phyloP scores from a whole-genome alignment of 2,888 invertebrate genomes.

The Leptinotarsa haldemani region DNA sequence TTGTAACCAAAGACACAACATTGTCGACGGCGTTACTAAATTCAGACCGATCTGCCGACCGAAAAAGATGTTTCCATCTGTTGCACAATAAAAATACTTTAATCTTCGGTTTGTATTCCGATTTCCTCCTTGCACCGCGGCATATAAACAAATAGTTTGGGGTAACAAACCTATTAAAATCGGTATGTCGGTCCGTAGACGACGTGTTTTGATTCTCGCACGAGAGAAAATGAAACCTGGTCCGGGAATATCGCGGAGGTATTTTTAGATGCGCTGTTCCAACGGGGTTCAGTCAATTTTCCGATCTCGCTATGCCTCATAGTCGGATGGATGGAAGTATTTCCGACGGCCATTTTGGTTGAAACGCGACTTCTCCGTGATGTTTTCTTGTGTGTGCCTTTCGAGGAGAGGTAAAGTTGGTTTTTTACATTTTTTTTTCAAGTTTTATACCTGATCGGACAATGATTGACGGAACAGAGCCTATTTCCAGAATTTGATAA shows the following conservation, averaged over 20 bases:
- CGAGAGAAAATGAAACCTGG: slow-evolving; percentile 21
- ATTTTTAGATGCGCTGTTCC: slow-evolving; percentile 31
- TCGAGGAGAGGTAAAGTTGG: slow-evolving; percentile 26
- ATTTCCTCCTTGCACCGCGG: not conserved
- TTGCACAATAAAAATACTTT: slow-evolving; percentile 22
- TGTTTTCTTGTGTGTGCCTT: slow-evolving; percentile 33
- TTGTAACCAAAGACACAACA: slow-evolving; percentile 8
- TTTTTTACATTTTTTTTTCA: not conserved
- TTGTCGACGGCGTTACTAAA: not conserved
- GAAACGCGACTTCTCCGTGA: slow-evolving; percentile 14
- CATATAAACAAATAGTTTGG: slow-evolving; percentile 21
- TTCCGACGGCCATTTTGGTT: slow-evolving; percentile 15
- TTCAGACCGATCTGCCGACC: slow-evolving; percentile 12
- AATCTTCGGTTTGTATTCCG: slow-evolving; percentile 1
- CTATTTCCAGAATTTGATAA: too few relatives aligned
- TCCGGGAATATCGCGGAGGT: slow-evolving; percentile 30
- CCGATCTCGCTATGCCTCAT: slow-evolving; percentile 23
- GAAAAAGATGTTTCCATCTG: slow-evolving; percentile 25
- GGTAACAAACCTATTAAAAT: slow-evolving; percentile 25
- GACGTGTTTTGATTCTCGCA: not conserved
- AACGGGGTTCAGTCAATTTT: slow-evolving; percentile 28
- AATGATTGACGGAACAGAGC: too few relatives aligned
- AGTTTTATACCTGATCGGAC: too few relatives aligned
- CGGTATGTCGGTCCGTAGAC: not conserved
- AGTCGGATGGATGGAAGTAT: slow-evolving; percentile 7